phyloP scores from a whole-genome alignment of 2,113 vertebrate genomes.

The Campylomormyrus numenius region DNA sequence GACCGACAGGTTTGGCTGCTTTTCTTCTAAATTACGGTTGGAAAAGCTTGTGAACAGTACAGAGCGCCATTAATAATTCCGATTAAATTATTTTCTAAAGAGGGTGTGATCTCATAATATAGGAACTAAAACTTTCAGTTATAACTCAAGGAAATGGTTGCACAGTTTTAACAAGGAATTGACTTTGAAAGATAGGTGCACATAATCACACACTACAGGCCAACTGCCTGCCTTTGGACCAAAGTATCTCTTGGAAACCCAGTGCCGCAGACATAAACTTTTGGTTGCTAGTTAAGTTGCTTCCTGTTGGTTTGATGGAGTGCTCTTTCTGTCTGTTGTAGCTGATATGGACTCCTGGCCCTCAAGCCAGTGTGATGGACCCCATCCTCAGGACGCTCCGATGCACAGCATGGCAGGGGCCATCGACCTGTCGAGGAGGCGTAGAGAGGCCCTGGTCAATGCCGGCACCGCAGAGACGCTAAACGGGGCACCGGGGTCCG shows the following conservation, averaged over 20 bases:
- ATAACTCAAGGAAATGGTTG: not conserved
- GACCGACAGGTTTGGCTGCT: not conserved
- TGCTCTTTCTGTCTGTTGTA: not conserved
- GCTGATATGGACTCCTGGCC: not conserved
- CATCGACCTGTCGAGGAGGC: not conserved
- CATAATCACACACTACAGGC: not conserved
- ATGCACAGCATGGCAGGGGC: not conserved
- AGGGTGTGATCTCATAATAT: not conserved
- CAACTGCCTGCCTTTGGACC: not conserved
- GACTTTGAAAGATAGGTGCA: not conserved
- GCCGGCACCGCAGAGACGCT: not conserved
- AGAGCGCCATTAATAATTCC: not conserved
- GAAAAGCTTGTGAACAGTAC: not conserved
- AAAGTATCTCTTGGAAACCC: not conserved
- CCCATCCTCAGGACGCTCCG: not conserved
- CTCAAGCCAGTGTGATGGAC: not conserved
- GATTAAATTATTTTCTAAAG: not conserved
- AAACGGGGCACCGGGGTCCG: not conserved
- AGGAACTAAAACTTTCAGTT: not conserved
- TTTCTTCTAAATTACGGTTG: not conserved
- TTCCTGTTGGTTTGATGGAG: not conserved
- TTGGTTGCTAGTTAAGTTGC: not conserved
- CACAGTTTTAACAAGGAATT: not conserved
- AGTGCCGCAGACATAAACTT: not conserved
- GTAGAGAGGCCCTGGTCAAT: not conserved